phyloP scores from a whole-genome alignment of 2,113 vertebrate species.

The Heterotilapia buettikoferi region DNA sequence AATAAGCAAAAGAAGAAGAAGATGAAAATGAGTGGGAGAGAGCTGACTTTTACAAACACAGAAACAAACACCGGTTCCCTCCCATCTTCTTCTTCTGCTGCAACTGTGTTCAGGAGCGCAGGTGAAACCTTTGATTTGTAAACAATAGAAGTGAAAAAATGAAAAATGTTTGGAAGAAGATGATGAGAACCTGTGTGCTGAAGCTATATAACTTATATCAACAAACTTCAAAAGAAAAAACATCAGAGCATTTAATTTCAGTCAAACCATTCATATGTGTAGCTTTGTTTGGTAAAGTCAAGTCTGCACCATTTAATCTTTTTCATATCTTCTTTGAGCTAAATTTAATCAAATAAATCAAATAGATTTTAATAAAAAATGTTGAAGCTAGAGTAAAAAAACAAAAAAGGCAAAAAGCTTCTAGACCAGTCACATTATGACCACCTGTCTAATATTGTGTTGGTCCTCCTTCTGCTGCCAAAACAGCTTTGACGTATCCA shows the following conservation, averaged over 20 bases:
- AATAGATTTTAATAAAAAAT: background rate
- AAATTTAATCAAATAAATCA: background rate
- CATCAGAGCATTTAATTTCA: background rate
- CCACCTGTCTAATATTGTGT: background rate
- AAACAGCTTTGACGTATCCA: background rate
- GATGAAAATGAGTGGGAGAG: background rate
- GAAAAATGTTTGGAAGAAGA: background rate
- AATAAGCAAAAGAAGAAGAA: background rate
- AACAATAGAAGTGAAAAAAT: background rate
- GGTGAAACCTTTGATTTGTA: background rate
- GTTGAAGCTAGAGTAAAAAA: background rate
- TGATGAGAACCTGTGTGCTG: background rate
- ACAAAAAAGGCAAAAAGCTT: background rate
- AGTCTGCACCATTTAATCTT: background rate
- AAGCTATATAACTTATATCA: background rate
- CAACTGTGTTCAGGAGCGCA: background rate
- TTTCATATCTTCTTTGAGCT: background rate
- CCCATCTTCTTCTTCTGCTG: background rate
- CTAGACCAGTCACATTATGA: background rate
- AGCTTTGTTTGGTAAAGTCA: background rate
- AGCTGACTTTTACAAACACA: background rate
- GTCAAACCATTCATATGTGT: background rate
- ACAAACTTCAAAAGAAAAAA: background rate
- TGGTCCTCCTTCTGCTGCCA: background rate
- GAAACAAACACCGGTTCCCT: background rate